A percentile compares a stretch with the other conserved stretches of the same genome.
phyloP scores from a whole-genome alignment of 2,797 vertebrate genomes.

The Cheirogaleus major region DNA sequence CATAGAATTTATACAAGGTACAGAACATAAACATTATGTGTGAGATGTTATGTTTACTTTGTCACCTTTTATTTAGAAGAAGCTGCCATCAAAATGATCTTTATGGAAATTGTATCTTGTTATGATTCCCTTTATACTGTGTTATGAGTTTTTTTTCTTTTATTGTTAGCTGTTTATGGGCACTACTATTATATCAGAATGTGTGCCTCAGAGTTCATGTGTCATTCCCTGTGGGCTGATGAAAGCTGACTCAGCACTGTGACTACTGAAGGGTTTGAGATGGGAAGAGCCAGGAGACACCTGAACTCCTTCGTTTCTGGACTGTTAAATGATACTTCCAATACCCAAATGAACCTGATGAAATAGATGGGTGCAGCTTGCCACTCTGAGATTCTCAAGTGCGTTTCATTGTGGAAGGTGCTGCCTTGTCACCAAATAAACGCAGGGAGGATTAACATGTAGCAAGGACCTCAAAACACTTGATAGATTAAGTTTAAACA shows the following conservation, averaged over 20 bases:
- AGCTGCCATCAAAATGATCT: conserved; percentile 29
- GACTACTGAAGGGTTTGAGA: conserved; percentile 22
- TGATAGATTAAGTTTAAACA: background rate
- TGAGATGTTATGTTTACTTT: conserved; percentile 38
- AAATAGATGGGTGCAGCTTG: rapidly evolving
- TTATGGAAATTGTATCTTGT: conserved; percentile 67
- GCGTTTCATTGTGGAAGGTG: background rate
- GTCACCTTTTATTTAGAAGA: background rate
- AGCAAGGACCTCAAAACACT: background rate
- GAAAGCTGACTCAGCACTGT: conserved; percentile 56
- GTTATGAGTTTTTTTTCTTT: conserved; percentile 56
- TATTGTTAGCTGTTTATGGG: conserved; percentile 49
- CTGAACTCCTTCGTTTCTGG: background rate
- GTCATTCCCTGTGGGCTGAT: conserved; percentile 35
- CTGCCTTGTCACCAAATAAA: background rate
- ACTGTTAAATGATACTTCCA: background rate
- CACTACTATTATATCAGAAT: conserved; percentile 59
- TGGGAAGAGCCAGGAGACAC: background rate
- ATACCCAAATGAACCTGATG: background rate
- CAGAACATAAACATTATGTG: background rate
- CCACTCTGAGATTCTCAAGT: background rate
- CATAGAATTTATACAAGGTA: conserved; percentile 18
- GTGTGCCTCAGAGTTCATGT: conserved; percentile 63
- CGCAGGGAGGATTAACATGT: background rate
- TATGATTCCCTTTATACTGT: conserved; percentile 67